phyloP scores from a whole-genome alignment of 2,888 invertebrate species.

The Heliconius aoede region DNA sequence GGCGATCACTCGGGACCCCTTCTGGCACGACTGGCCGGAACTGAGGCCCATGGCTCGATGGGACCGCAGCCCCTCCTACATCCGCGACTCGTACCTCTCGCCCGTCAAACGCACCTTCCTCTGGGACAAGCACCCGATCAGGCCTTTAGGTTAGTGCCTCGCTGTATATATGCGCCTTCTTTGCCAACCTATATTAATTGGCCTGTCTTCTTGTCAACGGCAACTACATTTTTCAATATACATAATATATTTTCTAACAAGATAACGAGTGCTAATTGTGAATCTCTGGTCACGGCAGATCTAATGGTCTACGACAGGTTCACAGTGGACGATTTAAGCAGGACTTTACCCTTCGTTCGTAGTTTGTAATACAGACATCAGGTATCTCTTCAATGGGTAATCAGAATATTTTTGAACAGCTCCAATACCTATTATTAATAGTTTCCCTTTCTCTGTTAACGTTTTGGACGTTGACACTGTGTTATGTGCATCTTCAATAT shows the following conservation, averaged over 20 bases:
- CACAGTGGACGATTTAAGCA: constrained; percentile 78
- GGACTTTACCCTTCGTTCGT: constrained; percentile 79
- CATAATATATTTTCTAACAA: constrained; percentile 42
- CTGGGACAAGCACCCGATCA: constrained; percentile 95
- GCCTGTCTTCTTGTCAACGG: constrained; percentile 59
- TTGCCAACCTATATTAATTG: constrained; percentile 70
- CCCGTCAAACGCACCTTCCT: constrained; percentile 95
- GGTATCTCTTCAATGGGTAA: constrained; percentile 60
- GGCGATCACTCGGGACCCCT: constrained; percentile 93
- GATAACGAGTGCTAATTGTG: constrained; percentile 45
- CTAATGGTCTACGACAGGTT: constrained; percentile 78
- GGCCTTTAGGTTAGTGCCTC: constrained; percentile 92
- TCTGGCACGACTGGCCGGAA: constrained; percentile 94
- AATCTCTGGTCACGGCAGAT: constrained; percentile 71
- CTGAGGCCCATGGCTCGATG: constrained; percentile 89
- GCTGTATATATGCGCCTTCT: constrained; percentile 71
- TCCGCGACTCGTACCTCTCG: constrained; percentile 94
- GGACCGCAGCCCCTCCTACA: constrained; percentile 89
- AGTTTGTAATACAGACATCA: constrained; percentile 74
- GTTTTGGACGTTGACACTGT: not conserved
- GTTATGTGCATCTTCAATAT: not conserved
- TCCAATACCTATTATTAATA: constrained; percentile 1
- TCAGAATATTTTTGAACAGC: constrained; percentile 33
- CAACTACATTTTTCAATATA: constrained; percentile 46
- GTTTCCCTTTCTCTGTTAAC: constrained; percentile 19